Evolutionary conservation across 2,113 vertebrate genomes (phyloP).

Genomic region (Heteronetta atricapilla): DNA sequence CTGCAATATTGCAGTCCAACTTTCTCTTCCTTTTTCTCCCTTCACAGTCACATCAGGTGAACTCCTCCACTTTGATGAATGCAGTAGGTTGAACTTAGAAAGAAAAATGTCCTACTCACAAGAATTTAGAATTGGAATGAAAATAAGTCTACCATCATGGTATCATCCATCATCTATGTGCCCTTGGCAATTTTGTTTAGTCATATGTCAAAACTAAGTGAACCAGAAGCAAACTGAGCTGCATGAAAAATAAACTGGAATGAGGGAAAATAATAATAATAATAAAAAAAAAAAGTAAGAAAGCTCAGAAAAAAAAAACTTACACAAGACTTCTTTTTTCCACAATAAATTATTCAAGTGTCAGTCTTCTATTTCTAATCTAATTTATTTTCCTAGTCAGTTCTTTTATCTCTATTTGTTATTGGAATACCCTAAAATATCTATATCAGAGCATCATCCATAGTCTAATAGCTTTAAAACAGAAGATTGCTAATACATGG

Average conservation of each 20-base stretch:
- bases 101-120: constrained; percentile 40
- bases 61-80: not conserved
- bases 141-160: constrained; percentile 38
- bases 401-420: not conserved
- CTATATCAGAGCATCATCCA: not conserved
- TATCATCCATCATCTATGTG: constrained; percentile 11
- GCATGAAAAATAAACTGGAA: not conserved
- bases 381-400: not conserved
- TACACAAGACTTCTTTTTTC: not conserved
- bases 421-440: not conserved
- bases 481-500: not conserved
- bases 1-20: not conserved
- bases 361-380: not conserved
- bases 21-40: not conserved
- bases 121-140: constrained; percentile 50
- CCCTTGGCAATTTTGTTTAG: constrained; percentile 35
- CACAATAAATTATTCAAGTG: not conserved
- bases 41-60: not conserved
- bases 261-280: not conserved
- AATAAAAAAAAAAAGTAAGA: not conserved
- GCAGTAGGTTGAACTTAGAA: not conserved
- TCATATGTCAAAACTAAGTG: constrained; percentile 52
- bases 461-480: not conserved
- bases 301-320: not conserved
- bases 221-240: constrained; percentile 47